A percentile compares a stretch with the other conserved stretches of the same genome.
Conservation (phyloP, 2,113 vertebrate genomes). For the Hassar affinis region DNA sequence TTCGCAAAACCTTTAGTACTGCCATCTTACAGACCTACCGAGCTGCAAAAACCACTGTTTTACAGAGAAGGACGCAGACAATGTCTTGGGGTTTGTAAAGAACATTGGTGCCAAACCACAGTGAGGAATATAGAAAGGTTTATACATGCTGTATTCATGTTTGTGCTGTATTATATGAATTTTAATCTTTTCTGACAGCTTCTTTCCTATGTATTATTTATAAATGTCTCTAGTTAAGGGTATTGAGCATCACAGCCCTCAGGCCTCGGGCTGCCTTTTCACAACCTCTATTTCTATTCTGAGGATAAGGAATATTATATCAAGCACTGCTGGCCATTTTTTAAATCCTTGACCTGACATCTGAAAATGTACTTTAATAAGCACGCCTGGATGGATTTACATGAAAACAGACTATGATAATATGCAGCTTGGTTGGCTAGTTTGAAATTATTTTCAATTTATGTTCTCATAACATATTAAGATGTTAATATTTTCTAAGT, state of each 20-base stretch:
- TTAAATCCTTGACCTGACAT: slow-evolving; percentile 57
- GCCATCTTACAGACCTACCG: background rate
- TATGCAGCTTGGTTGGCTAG: background rate
- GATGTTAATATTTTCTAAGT: slow-evolving; percentile 13
- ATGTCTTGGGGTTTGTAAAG: slow-evolving; percentile 19
- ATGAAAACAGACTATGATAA: background rate
- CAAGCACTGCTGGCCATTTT: slow-evolving; percentile 48
- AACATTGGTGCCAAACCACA: slow-evolving; percentile 36
- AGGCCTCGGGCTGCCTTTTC: slow-evolving; percentile 48
- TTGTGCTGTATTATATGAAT: slow-evolving; percentile 48
- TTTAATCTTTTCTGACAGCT: slow-evolving; percentile 65
- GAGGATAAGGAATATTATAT: slow-evolving; percentile 43
- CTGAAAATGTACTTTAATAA: slow-evolving; percentile 3
- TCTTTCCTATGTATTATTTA: slow-evolving; percentile 69
- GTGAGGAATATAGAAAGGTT: slow-evolving; percentile 48
- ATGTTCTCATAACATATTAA: background rate
- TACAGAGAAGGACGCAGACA: slow-evolving; percentile 9
- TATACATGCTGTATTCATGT: slow-evolving; percentile 58
- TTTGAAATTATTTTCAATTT: background rate
- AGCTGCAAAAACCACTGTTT: background rate
- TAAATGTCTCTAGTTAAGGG: slow-evolving; percentile 68
- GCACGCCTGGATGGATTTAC: background rate
- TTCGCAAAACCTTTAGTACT: slow-evolving; percentile 20
- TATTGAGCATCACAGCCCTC: slow-evolving; percentile 54
- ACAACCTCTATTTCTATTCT: slow-evolving; percentile 56